Evolutionary conservation across 2,113 vertebrate genomes (phyloP), one percentile per base, ranked within the genome.

Genomic region (Rhea pennata): DNA sequence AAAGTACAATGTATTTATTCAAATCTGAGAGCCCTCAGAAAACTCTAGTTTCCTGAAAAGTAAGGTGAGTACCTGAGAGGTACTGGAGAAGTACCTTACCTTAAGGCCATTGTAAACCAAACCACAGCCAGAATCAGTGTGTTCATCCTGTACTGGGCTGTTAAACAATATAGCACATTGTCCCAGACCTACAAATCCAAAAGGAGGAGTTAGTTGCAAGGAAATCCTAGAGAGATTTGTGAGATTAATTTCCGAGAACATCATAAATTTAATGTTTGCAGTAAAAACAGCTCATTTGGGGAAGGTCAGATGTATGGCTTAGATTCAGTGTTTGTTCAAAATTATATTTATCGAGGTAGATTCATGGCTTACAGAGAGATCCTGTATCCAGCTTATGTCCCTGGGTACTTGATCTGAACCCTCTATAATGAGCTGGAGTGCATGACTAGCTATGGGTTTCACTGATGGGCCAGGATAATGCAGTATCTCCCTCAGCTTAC

Each of bases 31-130:
- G 9, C 21, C 17, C 27, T 80, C 26, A 40, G 62, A 54, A 1
- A 33, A 31, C 78, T 61, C 70, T 42, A 22, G 4, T 51, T 89
- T 73, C 15, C 13, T 40, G 19, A 48, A 81, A 75, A 83, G 66
- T 36, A 36, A 36, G 36, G 36, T 36, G 36, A 36, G 36, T 36
- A 36, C 36, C 36, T 36, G 36, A 36, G 36, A 36, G 36, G 36
- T 36, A 12, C 50, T 26, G 14, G 58, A 77, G 29, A 14, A 56
- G 2, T 42, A 59, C 70, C 73, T 91, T 97, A 99, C 99, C 99
- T 99, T 98, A 99, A 98, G 48, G 99, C 99, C 98, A 99, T 99
- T 61, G 99, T 98, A 97, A 99, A 99, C 99, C 99, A 99, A 94
- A 99, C 98, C 85, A 99, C 97, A 44, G 99, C 99, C 98, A 99